These are phyloP conservation scores for Pipistrellus pygmaeus DNA, from an alignment of 2,797 vertebrate genomes.

Conservation along the genomic window DNA sequence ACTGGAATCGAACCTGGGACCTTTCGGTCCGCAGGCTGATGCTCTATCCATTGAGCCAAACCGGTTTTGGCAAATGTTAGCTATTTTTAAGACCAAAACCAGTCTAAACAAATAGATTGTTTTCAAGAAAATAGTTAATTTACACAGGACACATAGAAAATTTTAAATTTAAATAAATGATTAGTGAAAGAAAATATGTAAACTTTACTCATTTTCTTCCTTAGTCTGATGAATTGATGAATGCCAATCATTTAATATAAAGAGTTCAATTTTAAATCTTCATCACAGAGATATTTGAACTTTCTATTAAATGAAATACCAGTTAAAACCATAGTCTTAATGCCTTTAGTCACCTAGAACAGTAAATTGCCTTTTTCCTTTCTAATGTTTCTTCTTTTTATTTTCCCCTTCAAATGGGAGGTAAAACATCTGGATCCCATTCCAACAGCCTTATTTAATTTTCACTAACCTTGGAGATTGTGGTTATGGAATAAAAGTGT, in stretches of 20 bases:
- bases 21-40: no score
- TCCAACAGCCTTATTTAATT: background rate
- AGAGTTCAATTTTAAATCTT: conserved; percentile 51
- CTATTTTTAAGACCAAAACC: conserved; percentile 19
- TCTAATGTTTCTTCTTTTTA: background rate
- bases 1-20: no score
- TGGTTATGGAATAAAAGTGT: background rate
- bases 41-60: no score
- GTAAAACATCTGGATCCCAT: background rate
- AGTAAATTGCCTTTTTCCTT: conserved; percentile 21
- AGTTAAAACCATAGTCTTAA: background rate
- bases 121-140: conserved; percentile 46
- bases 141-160: background rate
- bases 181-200: background rate
- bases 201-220: conserved; percentile 27
- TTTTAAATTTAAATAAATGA: conserved; percentile 53
- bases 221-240: conserved; percentile 49
- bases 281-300: background rate
- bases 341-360: background rate
- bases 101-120: background rate
- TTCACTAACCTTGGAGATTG: conserved; percentile 31
- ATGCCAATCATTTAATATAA: conserved; percentile 40
- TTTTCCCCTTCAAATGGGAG: conserved; percentile 21
- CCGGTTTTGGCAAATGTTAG: background rate
- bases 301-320: conserved; percentile 27